Evolutionary conservation across 2,113 vertebrate genomes (phyloP).

Genomic region (Python bivittatus): DNA sequence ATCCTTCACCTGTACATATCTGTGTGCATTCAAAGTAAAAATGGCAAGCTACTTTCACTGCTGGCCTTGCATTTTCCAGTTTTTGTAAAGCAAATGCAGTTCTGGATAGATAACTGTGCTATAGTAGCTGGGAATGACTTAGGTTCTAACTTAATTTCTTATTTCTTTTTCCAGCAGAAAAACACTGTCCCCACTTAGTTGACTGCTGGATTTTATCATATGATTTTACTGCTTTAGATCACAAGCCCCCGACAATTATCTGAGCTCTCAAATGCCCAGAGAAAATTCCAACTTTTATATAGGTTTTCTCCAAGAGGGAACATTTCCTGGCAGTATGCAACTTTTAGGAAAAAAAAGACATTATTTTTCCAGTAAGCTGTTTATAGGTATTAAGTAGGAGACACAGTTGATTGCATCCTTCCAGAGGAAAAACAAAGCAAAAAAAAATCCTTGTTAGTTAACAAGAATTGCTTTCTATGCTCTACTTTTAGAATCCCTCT

Average conservation of each 20-base stretch:
- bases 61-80: background rate
- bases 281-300: conserved; percentile 40
- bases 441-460: conserved; percentile 4
- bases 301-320: conserved; percentile 39
- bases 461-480: background rate
- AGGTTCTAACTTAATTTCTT: background rate
- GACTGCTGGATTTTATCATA: conserved; percentile 28
- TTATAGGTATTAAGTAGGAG: conserved; percentile 48
- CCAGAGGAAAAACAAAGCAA: background rate
- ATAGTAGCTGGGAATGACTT: background rate
- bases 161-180: background rate
- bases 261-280: conserved; percentile 36
- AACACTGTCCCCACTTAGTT: background rate
- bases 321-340: conserved; percentile 30
- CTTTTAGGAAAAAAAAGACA: conserved; percentile 12
- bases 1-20: too few relatives aligned
- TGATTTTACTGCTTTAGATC: conserved; percentile 4
- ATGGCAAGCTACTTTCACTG: background rate
- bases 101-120: background rate
- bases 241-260: conserved; percentile 4
- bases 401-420: conserved; percentile 6
- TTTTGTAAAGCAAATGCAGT: background rate
- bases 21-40: background rate
- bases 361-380: conserved; percentile 49
- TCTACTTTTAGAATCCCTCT: background rate